These are phyloP conservation scores for Pangasius krempfi DNA, from an alignment of 2,797 vertebrate genomes.

Conservation along the genomic window DNA sequence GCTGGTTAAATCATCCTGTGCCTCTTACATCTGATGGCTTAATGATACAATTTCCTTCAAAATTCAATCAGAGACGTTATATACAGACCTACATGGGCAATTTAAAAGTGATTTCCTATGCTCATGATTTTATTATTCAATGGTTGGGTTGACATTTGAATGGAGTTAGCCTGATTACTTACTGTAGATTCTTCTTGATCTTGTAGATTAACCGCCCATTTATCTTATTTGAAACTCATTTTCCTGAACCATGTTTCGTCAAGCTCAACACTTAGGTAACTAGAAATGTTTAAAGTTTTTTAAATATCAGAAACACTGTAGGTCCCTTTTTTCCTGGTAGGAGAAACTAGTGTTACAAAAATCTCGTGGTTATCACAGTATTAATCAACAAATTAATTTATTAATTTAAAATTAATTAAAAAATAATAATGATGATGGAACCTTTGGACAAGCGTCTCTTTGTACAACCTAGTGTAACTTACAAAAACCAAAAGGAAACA, in stretches of 20 bases:
- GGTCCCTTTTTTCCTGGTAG: too few species aligned
- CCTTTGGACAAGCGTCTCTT: neutral
- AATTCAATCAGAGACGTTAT: conserved; percentile 36
- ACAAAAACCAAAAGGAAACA: neutral
- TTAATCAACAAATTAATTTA: neutral
- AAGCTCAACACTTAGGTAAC: neutral
- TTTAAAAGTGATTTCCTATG: conserved; percentile 38
- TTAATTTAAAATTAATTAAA: neutral
- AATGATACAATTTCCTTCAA: conserved; percentile 22
- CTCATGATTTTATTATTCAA: conserved; percentile 26
- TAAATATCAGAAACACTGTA: neutral
- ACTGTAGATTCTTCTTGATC: conserved; percentile 15
- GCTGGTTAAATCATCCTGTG: conserved; percentile 30
- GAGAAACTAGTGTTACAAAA: neutral
- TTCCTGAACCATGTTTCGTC: neutral
- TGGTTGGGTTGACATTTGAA: conserved; percentile 16
- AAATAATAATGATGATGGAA: neutral
- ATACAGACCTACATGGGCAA: conserved; percentile 29
- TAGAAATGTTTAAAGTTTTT: neutral
- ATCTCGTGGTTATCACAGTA: neutral
- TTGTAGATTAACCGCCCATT: conserved; percentile 15
- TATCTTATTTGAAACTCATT: conserved; percentile 6
- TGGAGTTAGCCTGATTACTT: conserved; percentile 9
- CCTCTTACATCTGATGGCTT: conserved; percentile 28
- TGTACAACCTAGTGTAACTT: neutral